Evolutionary conservation across 2,113 vertebrate species (phyloP).

Genomic region (Pedionomus torquatus): DNA sequence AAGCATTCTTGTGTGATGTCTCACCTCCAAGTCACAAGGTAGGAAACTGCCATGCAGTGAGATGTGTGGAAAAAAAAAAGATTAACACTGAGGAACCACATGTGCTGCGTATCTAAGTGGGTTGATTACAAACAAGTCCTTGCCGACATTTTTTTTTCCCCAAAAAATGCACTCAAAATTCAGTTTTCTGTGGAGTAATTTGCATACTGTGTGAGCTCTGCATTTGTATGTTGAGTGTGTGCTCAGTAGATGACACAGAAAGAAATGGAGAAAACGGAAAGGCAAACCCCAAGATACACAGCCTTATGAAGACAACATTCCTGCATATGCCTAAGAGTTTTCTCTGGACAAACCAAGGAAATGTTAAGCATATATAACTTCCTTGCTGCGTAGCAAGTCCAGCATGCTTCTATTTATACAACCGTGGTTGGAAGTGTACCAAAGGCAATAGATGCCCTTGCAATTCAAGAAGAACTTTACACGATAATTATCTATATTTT

Average conservation of each 20-base stretch:
- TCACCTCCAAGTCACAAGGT: not conserved
- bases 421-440: conserved; percentile 11
- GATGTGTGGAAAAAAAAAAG: not conserved
- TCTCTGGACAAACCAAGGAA: conserved; percentile 5
- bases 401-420: conserved; percentile 18
- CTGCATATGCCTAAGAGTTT: not conserved
- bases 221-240: not conserved
- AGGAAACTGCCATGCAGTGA: not conserved
- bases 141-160: not conserved
- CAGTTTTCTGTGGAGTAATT: not conserved
- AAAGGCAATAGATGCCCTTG: not conserved
- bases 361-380: not conserved
- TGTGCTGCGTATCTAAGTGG: not conserved
- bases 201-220: not conserved
- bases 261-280: not conserved
- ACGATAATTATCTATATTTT: conserved; percentile 28
- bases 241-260: not conserved
- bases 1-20: not conserved
- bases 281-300: accelerated
- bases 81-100: not conserved
- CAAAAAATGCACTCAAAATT: not conserved
- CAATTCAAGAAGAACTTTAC: conserved; percentile 29
- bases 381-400: not conserved
- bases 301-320: not conserved
- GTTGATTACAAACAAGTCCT: not conserved